phyloP scores from a whole-genome alignment of 2,113 vertebrate genomes.

The Corythornis madagascariensis region DNA sequence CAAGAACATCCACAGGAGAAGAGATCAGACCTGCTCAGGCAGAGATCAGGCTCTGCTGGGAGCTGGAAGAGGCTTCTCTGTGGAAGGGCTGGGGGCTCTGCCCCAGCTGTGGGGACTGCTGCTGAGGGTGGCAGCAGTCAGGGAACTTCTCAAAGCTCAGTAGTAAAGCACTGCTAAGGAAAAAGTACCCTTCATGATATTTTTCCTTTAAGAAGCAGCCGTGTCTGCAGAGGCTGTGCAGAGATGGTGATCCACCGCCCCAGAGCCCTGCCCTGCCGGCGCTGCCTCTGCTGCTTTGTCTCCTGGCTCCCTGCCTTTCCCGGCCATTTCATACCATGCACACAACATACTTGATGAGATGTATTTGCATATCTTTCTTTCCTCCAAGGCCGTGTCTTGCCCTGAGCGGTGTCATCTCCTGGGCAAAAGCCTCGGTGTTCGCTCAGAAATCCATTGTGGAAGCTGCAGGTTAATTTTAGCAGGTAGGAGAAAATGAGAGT shows the following conservation, averaged over 20 bases:
- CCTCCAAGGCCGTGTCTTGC: not conserved
- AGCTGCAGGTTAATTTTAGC: not conserved
- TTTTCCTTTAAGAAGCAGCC: not conserved
- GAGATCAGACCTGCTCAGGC: not conserved
- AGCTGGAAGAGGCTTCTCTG: not conserved
- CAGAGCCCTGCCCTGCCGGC: not conserved
- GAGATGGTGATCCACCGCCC: not conserved
- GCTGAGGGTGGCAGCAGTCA: not conserved
- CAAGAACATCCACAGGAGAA: no score
- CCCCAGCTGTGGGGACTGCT: fast-evolving
- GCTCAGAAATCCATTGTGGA: not conserved
- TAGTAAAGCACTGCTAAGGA: not conserved
- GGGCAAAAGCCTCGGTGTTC: not conserved
- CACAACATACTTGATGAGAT: not conserved
- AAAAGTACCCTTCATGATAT: not conserved
- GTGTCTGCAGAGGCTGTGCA: not conserved
- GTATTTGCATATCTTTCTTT: not conserved
- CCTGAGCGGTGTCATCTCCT: not conserved
- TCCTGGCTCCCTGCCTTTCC: not conserved
- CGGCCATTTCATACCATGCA: no score
- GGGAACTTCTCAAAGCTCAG: not conserved
- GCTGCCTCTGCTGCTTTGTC: not conserved
- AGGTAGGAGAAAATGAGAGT: not conserved
- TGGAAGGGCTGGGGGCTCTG: not conserved
- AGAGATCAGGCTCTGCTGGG: fast-evolving